Evolutionary conservation across 2,113 vertebrate genomes (phyloP).

Genomic region (Pelecanoides urinatrix): DNA sequence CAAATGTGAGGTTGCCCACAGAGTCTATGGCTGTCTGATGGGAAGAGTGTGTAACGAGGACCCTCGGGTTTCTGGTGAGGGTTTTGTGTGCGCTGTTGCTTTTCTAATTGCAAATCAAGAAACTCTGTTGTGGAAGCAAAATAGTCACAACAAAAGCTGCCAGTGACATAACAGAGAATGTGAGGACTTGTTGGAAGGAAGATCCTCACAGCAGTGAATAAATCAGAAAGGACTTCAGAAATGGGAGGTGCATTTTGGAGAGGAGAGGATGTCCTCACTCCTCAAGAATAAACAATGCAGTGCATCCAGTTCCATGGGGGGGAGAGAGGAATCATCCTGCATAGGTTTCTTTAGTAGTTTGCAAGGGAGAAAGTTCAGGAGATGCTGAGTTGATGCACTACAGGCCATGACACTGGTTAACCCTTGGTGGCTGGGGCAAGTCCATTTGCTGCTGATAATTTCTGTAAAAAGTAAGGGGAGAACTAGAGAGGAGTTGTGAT

Average conservation of each 20-base stretch:
- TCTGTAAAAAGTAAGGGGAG: background rate
- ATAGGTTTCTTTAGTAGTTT: background rate
- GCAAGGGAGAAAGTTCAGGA: background rate
- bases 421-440: background rate
- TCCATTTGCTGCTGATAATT: background rate
- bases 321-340: background rate
- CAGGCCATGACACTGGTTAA: background rate
- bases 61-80: background rate
- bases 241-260: background rate
- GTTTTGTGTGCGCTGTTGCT: background rate
- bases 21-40: background rate
- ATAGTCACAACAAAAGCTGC: background rate
- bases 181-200: background rate
- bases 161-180: background rate
- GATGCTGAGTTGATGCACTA: background rate
- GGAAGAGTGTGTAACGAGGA: background rate
- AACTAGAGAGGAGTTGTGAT: background rate
- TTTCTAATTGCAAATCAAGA: background rate
- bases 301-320: background rate
- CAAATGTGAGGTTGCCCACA: background rate
- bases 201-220: background rate
- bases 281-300: background rate
- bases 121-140: background rate
- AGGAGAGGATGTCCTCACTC: background rate
- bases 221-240: background rate